Evolutionary conservation across 2,888 invertebrate genomes (phyloP), one percentile per base, ranked within the genome.

Genomic region (Papilio gigon): DNA sequence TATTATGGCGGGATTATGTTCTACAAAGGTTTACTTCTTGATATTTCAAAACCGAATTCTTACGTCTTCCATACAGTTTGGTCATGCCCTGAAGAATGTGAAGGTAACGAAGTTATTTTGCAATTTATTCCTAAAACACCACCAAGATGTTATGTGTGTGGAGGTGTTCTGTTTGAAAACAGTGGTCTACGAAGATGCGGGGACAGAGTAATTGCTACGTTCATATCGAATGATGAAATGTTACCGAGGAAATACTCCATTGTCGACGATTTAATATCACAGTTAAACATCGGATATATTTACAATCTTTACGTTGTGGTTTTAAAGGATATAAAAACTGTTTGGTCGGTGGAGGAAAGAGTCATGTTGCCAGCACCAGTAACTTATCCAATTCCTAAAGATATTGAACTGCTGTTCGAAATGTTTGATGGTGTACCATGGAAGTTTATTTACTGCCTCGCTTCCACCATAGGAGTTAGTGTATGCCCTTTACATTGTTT

Each of bases 31-130:
- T 71, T 84, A 40, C 81, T 92, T 33, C 68, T 88, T 65, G 76
- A 78, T 25, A 67, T 85, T 47, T 81, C 88, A 0, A 89, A 88
- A 72, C 82, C 86, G 2, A 78, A 77, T 20, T 83, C 78, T 53
- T 88, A 87, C 68, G 86, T 87, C 17, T 84, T 83, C 68, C 90
- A 92, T 72, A 84, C 89, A 0, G 88, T 92, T 56, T 91, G 91
- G 91, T 85, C 86, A 0, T 92, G 92, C 68, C 89, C 88, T n/a
- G 91, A 92, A 76, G 85, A 90, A 71, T 92, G 92, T 72, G 89
- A 90, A 71, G 84, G 83, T 2, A 90, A 80, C 70, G 90, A 91
- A 77, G 80, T 88, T 5, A 84, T 92, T 65, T 71, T 89, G 61
- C 84, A 80, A 11, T 84, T 80, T 68, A 87, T 89, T 72, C 90